A percentile compares a stretch with the other conserved stretches of the same genome.
Conservation (phyloP, 2,797 vertebrate species). For the Enteromius argenteus region DNA sequence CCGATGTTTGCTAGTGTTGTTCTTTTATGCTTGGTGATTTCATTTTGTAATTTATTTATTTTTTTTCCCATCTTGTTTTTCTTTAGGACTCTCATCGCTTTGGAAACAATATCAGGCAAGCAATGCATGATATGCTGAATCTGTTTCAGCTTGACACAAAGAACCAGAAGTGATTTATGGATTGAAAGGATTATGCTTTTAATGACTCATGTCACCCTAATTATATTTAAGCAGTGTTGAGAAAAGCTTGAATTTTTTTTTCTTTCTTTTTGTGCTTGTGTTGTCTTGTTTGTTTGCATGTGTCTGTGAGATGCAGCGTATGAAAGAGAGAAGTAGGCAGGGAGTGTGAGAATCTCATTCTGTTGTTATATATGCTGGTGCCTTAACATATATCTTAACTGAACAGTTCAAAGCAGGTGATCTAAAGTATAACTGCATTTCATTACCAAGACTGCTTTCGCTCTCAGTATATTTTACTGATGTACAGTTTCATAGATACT, state of each 20-base stretch:
- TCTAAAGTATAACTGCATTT: constrained; percentile 22
- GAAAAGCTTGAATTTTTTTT: constrained; percentile 44
- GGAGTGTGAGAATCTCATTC: constrained; percentile 32
- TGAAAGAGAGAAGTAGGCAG: constrained; percentile 29
- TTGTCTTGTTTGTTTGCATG: constrained; percentile 37
- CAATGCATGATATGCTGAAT: constrained; percentile 87
- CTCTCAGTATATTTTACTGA: constrained; percentile 3
- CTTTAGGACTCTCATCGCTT: constrained; percentile 93
- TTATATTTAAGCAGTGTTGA: constrained; percentile 13
- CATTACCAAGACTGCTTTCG: constrained; percentile 11
- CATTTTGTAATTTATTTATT: neutral
- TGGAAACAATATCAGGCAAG: constrained; percentile 84
- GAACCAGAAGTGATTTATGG: constrained; percentile 67
- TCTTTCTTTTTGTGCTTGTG: constrained; percentile 39
- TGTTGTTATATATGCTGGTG: constrained; percentile 29
- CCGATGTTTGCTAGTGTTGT: neutral
- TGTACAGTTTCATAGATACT: constrained; percentile 43
- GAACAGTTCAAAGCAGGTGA: constrained; percentile 26
- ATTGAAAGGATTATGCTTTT: constrained; percentile 56
- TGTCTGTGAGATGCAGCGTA: constrained; percentile 16
- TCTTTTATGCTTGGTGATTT: neutral
- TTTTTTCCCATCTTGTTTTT: constrained; percentile 5
- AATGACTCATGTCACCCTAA: constrained; percentile 7
- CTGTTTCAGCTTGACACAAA: constrained; percentile 82
- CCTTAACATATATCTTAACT: constrained; percentile 65